Base-by-base conservation (phyloP, 2,113 vertebrate genomes). In the Abramis brama region DNA sequence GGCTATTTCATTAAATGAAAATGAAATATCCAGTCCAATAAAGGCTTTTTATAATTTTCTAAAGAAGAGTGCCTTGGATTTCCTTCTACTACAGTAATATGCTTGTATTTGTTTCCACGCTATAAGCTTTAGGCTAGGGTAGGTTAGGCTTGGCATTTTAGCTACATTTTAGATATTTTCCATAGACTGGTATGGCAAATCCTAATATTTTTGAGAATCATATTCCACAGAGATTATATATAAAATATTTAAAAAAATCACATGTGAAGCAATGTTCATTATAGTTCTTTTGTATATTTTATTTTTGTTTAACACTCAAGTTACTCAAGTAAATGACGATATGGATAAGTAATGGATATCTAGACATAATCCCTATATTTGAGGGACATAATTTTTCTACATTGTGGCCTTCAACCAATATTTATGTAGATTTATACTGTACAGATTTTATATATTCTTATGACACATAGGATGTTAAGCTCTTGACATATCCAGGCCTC, bases 291-390 rank as follows among this genome's bases (percentile, higher is more conserved):
- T 76, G 30, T 21, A 52, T 30, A 76, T 52, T 86, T 82, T 83
- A 86, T 86, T 86, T 75, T 50, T 12, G 43, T 77, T 76, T 76
- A 77, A 76, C 74, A 86, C 25, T 1, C 55, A 36, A 50, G 39
- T 75, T 11, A 86, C 77, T 77, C 64, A 86, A 57, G 39, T 80
- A 50, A 86, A 82, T 86, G 79, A 74, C 80, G 57, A 27, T 33
- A 82, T 66, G 59, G 59, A 86, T 68, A 66, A 82, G 78, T n/a
- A 74, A 66, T 66, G 70, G 75, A 82, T 74, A 82, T 47, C 50
- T 36, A 43, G 82, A 83, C 30, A 83, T 80, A 52, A 50, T 57
- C 81, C 66, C 33, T 39, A 8, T 73, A 43, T 25, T 73, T 73
- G 30, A 83, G 68, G 23, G 81, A 39, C 30, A 59, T 83, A 6